phyloP scores from a whole-genome alignment of 2,113 vertebrate genomes.

The Odocoileus hemionus region DNA sequence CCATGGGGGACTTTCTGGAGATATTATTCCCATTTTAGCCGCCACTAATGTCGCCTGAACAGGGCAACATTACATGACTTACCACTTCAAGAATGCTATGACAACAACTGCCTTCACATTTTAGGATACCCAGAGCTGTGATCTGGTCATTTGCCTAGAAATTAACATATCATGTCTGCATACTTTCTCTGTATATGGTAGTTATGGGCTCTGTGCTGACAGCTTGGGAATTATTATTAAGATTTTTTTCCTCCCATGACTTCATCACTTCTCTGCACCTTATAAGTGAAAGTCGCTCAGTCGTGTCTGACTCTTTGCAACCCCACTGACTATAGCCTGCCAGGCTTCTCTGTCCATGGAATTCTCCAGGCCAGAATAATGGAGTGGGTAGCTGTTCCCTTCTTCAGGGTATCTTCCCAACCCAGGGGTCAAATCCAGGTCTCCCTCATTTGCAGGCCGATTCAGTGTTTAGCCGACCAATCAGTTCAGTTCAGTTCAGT shows the following conservation, averaged over 20 bases:
- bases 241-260: not conserved
- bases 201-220: not conserved
- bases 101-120: slow-evolving; percentile 17
- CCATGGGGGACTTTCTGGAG: slow-evolving; percentile 15
- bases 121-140: slow-evolving; percentile 8
- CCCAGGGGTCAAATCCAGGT: not conserved
- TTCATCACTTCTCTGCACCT: slow-evolving; percentile 29
- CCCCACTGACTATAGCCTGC: not conserved
- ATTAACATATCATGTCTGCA: slow-evolving; percentile 34
- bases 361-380: not conserved
- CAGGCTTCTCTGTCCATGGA: not conserved
- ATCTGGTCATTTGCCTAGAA: slow-evolving; percentile 35
- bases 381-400: not conserved
- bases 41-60: not conserved
- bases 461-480: not conserved
- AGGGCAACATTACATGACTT: slow-evolving; percentile 9
- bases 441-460: not conserved
- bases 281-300: not conserved
- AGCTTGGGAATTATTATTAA: slow-evolving; percentile 17
- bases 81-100: not conserved
- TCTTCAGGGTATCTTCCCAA: not conserved
- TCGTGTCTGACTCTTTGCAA: not conserved
- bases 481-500: too few species aligned
- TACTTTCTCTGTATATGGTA: not conserved
- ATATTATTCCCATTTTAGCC: slow-evolving; percentile 32